Evolutionary conservation across 2,888 invertebrate genomes (phyloP), one percentile per base, ranked within the genome.

Genomic region (Lamellibrachia columna): DNA sequence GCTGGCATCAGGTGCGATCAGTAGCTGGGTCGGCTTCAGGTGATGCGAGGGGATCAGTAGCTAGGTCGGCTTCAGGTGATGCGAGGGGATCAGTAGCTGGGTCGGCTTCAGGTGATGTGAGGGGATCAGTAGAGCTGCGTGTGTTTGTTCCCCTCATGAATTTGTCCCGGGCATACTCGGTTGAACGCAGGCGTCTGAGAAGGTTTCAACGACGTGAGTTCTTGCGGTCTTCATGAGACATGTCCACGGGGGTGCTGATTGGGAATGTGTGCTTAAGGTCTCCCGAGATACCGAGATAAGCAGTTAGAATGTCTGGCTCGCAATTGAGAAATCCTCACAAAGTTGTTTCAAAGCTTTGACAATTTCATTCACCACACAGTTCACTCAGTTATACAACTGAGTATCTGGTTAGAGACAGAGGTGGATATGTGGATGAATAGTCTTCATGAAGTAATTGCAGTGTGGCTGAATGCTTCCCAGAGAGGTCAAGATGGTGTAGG

Each of bases 61-160:
- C 40, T 40, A 1, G 40, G 40, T 40, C 40, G 40, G 40, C 40
- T 40, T 40, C 40, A 40, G 4, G 75, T 3, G 15, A 15, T 40
- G 40, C 40, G 40, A 40, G 40, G 40, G 40, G 22, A 75, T n/a
- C n/a, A 15, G 15, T n/a, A 3, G 75, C n/a, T n/a, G 15, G n/a
- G 75, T 22, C 22, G 22, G 75, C 6, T 15, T 75, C 75, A 22
- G 75, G 15, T 6, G 22, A 75, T 75, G 75, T 2, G 6, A 75
- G 75, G 11, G 75, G 22, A 4, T 75, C 22, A n/a, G n/a, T 75
- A n/a, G 75, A 75, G 75, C 75, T 15, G 75, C 75, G 22, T 22
- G 75, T 75, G 75, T 75, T 75, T 75, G 75, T 75, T 75, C 75
- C 75, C 75, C 75, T 75, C 2, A 75, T 75, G 75, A 75, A 75